Evolutionary conservation across 2,797 vertebrate genomes (phyloP), one percentile per base, ranked within the genome.

Genomic region (Mus spretus): DNA sequence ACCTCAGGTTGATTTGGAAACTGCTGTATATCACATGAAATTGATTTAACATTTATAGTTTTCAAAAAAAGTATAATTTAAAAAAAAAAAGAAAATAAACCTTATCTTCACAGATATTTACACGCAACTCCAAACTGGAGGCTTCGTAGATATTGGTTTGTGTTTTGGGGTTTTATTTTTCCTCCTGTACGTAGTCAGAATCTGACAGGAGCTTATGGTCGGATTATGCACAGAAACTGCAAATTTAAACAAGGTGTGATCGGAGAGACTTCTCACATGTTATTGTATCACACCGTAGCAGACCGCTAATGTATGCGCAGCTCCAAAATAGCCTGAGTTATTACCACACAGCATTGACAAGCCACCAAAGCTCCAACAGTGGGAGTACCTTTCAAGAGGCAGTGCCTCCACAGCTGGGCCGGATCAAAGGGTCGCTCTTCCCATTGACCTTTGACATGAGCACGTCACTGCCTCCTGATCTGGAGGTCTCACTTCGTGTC

Each of bases 221-320:
- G 97, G 97, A 98, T 98, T 98, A 98, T 97, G 98, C 98, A 98
- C 96, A 98, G 98, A 98, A 98, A 98, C 98, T 98, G 98, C 98
- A 98, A 98, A 98, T 98, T 98, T 98, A 98, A 98, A 98, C 98
- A 98, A 98, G 98, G 98, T 99, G 98, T 74, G 98, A 98, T 98
- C 97, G n/a, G 17, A 97, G 98, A 97, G 97, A 98, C 97, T 98
- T 98, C 98, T 98, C 98, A 98, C 98, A 98, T 98, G 95, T 98
- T 98, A 98, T 97, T 98, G 98, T 98, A 98, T 98, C 98, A 97
- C 96, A 97, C 98, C 95, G 97, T 94, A 97, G 97, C 97, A 98
- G 98, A 98, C 98, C 97, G 98, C 97, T 98, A 98, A 98, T 98
- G 97, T 98, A 98, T 98, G 98, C 98, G 98, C 89, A 98, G 98